A percentile compares a stretch with the other conserved stretches of the same genome.
Conservation (phyloP, 2,888 invertebrate species). For the Cylloceria caligata region DNA sequence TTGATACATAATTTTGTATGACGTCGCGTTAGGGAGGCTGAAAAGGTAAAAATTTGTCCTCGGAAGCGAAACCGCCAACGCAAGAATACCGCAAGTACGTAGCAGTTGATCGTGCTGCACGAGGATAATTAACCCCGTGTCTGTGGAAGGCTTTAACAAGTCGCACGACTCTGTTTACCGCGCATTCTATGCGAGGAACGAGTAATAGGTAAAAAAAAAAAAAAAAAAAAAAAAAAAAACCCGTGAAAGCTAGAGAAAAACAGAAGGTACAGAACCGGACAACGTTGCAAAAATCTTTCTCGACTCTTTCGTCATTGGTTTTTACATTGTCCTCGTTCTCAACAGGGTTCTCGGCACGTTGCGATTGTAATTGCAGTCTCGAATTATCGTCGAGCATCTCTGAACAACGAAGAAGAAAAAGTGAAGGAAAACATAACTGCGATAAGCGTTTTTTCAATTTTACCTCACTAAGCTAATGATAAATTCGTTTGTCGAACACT, state of each 20-base stretch:
- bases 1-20: constrained; percentile 13
- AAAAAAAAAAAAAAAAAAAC: too few relatives aligned
- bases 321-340: constrained; percentile 54
- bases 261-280: constrained; percentile 68
- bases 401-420: constrained; percentile 33
- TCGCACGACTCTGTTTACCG: constrained; percentile 72
- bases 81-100: constrained; percentile 27
- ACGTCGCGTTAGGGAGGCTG: background rate
- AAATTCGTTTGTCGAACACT: background rate
- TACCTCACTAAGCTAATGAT: background rate
- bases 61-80: constrained; percentile 39
- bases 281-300: constrained; percentile 68
- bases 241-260: constrained; percentile 22
- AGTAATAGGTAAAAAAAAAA: background rate
- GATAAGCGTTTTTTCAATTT: constrained; percentile 17
- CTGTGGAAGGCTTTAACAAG: constrained; percentile 72
- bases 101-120: constrained; percentile 60
- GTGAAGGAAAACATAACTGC: constrained; percentile 34
- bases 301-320: constrained; percentile 72
- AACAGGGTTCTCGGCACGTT: constrained; percentile 39
- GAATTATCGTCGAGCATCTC: constrained; percentile 10
- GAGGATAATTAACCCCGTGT: constrained; percentile 65
- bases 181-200: constrained; percentile 57
- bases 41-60: constrained; percentile 31
- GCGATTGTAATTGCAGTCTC: constrained; percentile 42